Conservation (phyloP, 2,113 vertebrate species). For the Phainopepla nitens region DNA sequence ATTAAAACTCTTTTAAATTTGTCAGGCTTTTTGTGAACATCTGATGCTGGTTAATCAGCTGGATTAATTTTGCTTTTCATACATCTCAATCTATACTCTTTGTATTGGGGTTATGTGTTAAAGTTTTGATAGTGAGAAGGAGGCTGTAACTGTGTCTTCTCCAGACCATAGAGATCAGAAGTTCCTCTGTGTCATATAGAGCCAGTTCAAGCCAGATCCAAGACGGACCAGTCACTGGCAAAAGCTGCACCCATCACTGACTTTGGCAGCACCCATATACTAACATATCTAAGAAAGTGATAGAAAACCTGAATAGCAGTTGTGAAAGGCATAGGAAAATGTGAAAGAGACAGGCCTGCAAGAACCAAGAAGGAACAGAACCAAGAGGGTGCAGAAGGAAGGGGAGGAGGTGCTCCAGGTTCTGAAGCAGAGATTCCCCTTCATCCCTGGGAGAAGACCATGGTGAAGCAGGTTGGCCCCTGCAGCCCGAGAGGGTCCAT, state of each 20-base stretch:
- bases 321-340: background rate
- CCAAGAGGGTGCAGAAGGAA: background rate
- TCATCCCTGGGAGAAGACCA: background rate
- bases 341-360: background rate
- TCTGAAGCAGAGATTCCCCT: background rate
- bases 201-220: background rate
- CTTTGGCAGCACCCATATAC: background rate
- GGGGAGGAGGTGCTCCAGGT: background rate
- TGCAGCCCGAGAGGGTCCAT: accelerated
- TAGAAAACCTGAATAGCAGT: background rate
- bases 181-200: background rate
- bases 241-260: background rate
- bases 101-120: background rate
- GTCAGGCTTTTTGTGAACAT: background rate
- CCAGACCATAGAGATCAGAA: background rate
- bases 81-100: background rate
- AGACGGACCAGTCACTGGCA: background rate
- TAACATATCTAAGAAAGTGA: background rate
- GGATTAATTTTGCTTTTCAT: background rate
- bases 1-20: background rate
- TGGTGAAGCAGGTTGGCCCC: background rate
- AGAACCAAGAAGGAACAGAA: background rate
- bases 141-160: background rate
- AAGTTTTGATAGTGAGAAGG: background rate
- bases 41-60: background rate